Base-by-base conservation (phyloP, 2,888 invertebrate species). In the Volucella bombylans region DNA sequence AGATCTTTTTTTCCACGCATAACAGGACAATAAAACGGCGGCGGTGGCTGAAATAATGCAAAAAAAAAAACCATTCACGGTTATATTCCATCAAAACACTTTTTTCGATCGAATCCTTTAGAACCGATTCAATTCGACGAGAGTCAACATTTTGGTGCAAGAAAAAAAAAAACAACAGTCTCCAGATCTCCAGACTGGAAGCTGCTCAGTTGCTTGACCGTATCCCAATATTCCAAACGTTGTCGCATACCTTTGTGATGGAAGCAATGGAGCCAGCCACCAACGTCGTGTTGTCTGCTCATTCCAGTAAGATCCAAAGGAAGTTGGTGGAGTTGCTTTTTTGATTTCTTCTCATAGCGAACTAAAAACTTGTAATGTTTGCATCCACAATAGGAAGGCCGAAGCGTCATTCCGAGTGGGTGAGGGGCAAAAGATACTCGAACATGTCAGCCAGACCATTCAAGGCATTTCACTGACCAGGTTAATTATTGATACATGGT, bases 401-500 rank as follows among this genome's bases (percentile, higher is more conserved):
- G 39, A 14, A 15, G 15, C 41, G 4, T 23, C 23, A 23, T 23
- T 4, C 23, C 4, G 23, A 10, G 45, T n/a, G 47, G 8, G 47
- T 50, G 47, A 8, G 31, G 23, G 18, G 6, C 1, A 50, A 71
- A 47, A 12, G 50, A 64, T 69, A 81, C 23, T 23, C 23, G 23
- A 2, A 23, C 69, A 81, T 76, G 64, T 69, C 76, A 65, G 43
- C 41, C 82, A 61, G 77, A 69, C 78, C 82, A 73, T 78, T 82
- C 61, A 78, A 82, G 78, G 47, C 52, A 78, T 79, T 73, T 73
- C 67, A 45, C 73, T 68, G 78, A 73, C 72, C 82, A 73, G 45
- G 67, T 82, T 82, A 82, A 82, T 82, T 76, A 74, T 71, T 74
- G 47, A 57, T 68, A 62, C 59, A 68, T 43, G 74, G 15, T 38